Base-by-base conservation (phyloP, 2,797 vertebrate genomes). In the Ceyx erithaca region DNA sequence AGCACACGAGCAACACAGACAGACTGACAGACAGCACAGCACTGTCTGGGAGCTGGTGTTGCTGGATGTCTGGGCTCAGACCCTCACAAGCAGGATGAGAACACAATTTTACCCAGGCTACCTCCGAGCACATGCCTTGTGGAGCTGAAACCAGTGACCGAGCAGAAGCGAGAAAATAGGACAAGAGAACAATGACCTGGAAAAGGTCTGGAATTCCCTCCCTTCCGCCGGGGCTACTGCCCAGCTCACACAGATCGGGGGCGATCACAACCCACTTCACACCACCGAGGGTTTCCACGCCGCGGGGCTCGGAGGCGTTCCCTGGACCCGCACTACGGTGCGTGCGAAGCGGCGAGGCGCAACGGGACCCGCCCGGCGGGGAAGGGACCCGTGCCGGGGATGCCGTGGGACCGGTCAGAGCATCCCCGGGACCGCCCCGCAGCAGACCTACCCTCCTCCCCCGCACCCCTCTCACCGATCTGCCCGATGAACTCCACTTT, bases 401-500 rank as follows among this genome's bases (percentile, higher is more conserved):
- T 49, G 48, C 48, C 14, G 8, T 40, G 23, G 48, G 48, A 49
- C 48, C 48, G 8, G 14, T 8, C 48, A 49, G 48, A 25, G 11
- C 48, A 49, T 12, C 48, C 22, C 46, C 46, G 12, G 6, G 31
- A 23, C 35, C n/a, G 7, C 55, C 69, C 26, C 11, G 10, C 45
- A 6, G 43, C 33, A 37, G 26, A 13, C 43, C 71, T 8, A 35
- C 22, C 14, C 54, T 37, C 35, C 66, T 18, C 10, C 54, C 49
- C 35, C 66, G 15, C 8, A 21, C 43, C 35, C 26, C 59, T 51
- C 98, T 97, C 95, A 99, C 99, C 99, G 78, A 99, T 99, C 95
- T 99, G 99, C 17, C 99, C 99, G 25, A 99, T 99, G 97, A 99
- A 99, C 69, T 99, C 99, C 72, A 99, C 98, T 94, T 99, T 99